phyloP scores from a whole-genome alignment of 2,888 invertebrate species.

The Zygogramma bicolorata region DNA sequence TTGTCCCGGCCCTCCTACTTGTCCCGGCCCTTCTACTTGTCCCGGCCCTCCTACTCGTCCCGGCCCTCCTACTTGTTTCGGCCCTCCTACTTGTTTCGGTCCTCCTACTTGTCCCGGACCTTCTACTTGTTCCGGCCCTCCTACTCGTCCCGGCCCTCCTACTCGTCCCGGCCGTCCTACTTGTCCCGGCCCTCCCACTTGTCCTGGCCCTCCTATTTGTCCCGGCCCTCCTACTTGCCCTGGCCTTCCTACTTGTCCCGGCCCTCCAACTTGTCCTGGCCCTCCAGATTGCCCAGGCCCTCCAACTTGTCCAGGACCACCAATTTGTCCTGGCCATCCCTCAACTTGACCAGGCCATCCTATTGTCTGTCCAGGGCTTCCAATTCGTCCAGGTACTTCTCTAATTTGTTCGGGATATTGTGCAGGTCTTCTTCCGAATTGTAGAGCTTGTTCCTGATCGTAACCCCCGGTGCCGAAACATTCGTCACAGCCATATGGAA shows the following conservation, averaged over 20 bases:
- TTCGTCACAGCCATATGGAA: conserved; percentile 78
- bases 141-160: conserved; percentile 22
- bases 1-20: conserved; percentile 16
- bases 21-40: conserved; percentile 35
- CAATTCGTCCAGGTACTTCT: conserved; percentile 33
- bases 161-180: conserved; percentile 35
- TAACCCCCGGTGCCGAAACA: conserved; percentile 65
- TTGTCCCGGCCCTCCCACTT: conserved; percentile 20
- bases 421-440: conserved; percentile 40
- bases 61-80: conserved; percentile 10
- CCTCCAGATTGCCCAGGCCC: conserved; percentile 23
- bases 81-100: conserved; percentile 52
- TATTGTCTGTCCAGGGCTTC: conserved; percentile 30
- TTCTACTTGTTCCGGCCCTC: conserved; percentile 21
- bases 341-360: conserved; percentile 18
- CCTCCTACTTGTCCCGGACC: conserved; percentile 37
- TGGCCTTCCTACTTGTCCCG: conserved; percentile 27
- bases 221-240: conserved; percentile 33
- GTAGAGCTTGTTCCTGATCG: conserved; percentile 54
- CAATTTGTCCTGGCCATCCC: conserved; percentile 31
- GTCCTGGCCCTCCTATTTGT: conserved; percentile 8
- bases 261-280: conserved; percentile 20
- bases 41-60: not conserved
- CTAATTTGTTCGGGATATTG: conserved; percentile 33
- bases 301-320: conserved; percentile 23